A percentile compares a stretch with the other conserved stretches of the same genome.
Evolutionary conservation across 2,797 vertebrate species (phyloP).

Genomic region (Astyanax mexicanus): DNA sequence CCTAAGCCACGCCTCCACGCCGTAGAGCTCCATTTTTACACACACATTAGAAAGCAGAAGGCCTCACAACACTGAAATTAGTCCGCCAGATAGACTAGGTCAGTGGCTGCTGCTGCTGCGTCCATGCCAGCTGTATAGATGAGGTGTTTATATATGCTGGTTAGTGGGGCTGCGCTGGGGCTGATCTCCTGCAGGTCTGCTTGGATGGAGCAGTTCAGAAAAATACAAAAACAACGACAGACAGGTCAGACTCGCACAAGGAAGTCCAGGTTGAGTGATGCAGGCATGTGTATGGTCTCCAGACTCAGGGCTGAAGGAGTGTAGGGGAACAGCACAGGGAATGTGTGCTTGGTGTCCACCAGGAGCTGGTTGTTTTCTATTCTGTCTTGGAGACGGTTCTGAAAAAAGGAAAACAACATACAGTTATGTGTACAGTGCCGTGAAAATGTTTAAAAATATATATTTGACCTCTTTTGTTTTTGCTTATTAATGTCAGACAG

Average conservation of each 20-base stretch:
- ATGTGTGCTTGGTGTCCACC: conserved; percentile 89
- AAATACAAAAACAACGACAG: conserved; percentile 4
- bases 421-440: too few species aligned
- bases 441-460: too few species aligned
- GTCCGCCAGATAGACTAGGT: conserved; percentile 35
- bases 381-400: conserved; percentile 85
- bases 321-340: conserved; percentile 92
- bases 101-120: conserved; percentile 13
- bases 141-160: conserved; percentile 17
- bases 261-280: conserved; percentile 87
- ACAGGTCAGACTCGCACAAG: conserved; percentile 81
- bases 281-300: conserved; percentile 90
- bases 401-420: conserved; percentile 44
- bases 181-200: conserved; percentile 3
- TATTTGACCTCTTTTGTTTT: too few species aligned
- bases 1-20: neutral
- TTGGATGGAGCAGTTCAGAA: conserved; percentile 10
- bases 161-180: conserved; percentile 24
- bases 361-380: conserved; percentile 88
- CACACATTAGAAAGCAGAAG: conserved; percentile 15
- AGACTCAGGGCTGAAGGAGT: conserved; percentile 90
- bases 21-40: neutral
- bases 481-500: too few species aligned
- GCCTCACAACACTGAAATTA: conserved; percentile 28
- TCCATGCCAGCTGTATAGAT: neutral